Conservation (phyloP, 2,797 vertebrate genomes). For the Nasua narica region DNA sequence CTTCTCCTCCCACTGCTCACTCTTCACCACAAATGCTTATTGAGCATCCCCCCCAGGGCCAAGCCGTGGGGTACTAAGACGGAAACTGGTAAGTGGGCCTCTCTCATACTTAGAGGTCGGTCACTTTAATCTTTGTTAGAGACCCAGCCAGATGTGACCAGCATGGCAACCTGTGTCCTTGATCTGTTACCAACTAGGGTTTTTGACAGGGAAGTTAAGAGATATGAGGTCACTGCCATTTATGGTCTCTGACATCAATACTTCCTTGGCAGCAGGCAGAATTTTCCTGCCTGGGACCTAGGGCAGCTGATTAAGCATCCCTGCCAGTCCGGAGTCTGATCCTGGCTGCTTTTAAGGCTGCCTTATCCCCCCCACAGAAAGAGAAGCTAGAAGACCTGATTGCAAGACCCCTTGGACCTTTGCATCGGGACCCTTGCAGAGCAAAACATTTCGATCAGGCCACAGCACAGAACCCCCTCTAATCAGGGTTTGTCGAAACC, state of each 20-base stretch:
- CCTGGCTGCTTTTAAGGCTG: constrained; percentile 66
- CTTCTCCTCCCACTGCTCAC: neutral
- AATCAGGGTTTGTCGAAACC: constrained; percentile 84
- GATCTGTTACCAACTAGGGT: constrained; percentile 78
- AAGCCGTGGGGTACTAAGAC: neutral
- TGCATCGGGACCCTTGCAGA: constrained; percentile 76
- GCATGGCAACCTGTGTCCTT: constrained; percentile 78
- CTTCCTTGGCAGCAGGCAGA: constrained; percentile 75
- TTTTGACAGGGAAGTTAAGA: constrained; percentile 76
- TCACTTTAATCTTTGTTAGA: constrained; percentile 73
- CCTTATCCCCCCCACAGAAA: constrained; percentile 72
- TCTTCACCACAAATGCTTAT: neutral
- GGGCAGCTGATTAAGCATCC: constrained; percentile 81
- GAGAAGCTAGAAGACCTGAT: constrained; percentile 76
- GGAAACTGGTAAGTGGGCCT: neutral
- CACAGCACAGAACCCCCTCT: constrained; percentile 79
- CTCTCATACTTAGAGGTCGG: neutral
- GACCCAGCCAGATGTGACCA: constrained; percentile 70
- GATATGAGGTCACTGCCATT: constrained; percentile 73
- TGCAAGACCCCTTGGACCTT: constrained; percentile 77
- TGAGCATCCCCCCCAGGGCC: neutral
- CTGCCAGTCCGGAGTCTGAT: constrained; percentile 71
- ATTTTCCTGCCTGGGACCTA: constrained; percentile 73
- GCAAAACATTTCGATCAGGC: constrained; percentile 79
- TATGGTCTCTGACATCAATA: constrained; percentile 78